Evolutionary conservation across 2,888 invertebrate species (phyloP), one percentile per base, ranked within the genome.

Genomic region (Aleiodes leptofemur): DNA sequence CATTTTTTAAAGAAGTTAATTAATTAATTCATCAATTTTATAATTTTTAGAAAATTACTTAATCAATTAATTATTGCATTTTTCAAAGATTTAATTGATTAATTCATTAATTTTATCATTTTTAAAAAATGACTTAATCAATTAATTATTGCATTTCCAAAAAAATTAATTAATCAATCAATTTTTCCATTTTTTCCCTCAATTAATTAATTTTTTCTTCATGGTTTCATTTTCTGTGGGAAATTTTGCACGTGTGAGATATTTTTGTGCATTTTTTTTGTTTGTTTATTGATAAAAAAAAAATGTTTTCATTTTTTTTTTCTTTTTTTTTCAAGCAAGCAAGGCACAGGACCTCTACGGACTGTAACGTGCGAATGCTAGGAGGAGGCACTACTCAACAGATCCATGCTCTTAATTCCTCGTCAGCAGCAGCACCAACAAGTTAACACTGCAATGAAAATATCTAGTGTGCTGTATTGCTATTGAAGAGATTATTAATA

Each of bases 351-450:
- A 84, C 83, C 82, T 81, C 83, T 84, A 83, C 81, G 81, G 82
- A 82, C 81, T 82, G 83, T 84, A 68, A 84, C 82, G 84, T 85
- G 85, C 83, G 86, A 84, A 83, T 84, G 81, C 86, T 86, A 86
- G 83, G 83, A 86, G 83, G 83, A 86, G 85, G 80, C 83, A 84
- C 85, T 85, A 86, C 83, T 85, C 82, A 85, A 85, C 81, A 82
- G 85, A 83, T 85, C 84, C 86, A 85, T 85, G 83, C 83, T 85
- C 83, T 85, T 85, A 83, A 82, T 82, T 79, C 82, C 86, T 82
- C 84, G 87, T 88, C 87, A 88, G 86, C 88, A 88, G 87, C 88
- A 86, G 86, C 88, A 88, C 87, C 88, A 88, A 86, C 84, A 87
- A 84, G 87, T 88, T 86, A 88, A 82, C 84, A 87, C 88, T 88